Evolutionary conservation across 1,140 invertebrate genomes (phyloP).

Genomic region (Subanguina moxae): DNA sequence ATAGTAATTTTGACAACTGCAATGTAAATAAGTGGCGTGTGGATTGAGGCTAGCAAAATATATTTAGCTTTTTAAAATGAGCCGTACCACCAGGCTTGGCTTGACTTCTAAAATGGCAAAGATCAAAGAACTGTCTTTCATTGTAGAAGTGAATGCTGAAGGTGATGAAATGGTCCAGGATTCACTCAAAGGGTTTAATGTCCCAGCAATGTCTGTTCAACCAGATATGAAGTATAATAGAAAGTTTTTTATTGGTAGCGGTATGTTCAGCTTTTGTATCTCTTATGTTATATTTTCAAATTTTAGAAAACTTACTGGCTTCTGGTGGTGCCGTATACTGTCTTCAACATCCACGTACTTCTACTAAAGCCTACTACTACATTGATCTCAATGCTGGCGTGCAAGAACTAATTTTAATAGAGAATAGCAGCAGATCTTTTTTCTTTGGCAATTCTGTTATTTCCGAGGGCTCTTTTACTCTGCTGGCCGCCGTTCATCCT

Average conservation of each 20-base stretch:
- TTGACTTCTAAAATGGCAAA: too few species aligned
- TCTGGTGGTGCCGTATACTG: neutral
- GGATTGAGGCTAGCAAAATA: too few species aligned
- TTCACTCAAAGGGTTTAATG: too few species aligned
- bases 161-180: too few species aligned
- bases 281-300: neutral
- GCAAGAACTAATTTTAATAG: neutral
- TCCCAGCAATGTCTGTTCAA: neutral
- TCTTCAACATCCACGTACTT: neutral
- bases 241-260: neutral
- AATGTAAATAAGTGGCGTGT: too few species aligned
- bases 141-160: too few species aligned
- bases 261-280: neutral
- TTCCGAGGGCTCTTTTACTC: slow-evolving; percentile 5
- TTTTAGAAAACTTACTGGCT: neutral
- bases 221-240: neutral
- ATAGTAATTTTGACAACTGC: too few species aligned
- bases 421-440: slow-evolving; percentile 8
- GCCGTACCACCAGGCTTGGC: too few species aligned
- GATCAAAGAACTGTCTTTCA: too few species aligned
- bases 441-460: slow-evolving; percentile 16
- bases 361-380: slow-evolving; percentile 11
- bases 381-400: neutral
- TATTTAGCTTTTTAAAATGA: too few species aligned
- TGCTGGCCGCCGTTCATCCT: slow-evolving; percentile 11